Percentiles rank a stretch among this genome's conserved stretches.
phyloP scores from a whole-genome alignment of 2,113 vertebrate species.

The Smithornis capensis region DNA sequence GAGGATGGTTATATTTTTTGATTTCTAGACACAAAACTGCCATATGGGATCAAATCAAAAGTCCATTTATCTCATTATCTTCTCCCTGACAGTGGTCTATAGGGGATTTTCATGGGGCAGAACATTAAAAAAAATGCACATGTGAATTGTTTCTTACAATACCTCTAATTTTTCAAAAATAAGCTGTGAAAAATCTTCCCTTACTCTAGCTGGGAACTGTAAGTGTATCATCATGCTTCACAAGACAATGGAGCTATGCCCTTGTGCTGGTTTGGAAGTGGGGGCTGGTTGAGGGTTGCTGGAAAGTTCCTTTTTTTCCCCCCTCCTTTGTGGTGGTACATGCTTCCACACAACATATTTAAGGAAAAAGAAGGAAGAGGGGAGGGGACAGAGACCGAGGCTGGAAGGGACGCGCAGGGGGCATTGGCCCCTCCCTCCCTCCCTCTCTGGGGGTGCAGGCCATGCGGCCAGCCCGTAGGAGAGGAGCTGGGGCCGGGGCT shows the following conservation, averaged over 20 bases:
- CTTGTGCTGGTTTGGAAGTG: no score
- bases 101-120: not conserved
- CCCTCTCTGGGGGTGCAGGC: no score
- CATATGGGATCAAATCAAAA: not conserved
- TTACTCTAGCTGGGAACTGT: not conserved
- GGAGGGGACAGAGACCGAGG: no score
- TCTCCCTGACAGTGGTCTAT: not conserved
- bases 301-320: no score
- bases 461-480: no score
- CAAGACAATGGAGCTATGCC: not conserved
- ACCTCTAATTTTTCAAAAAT: not conserved
- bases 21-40: not conserved
- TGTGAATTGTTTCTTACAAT: not conserved
- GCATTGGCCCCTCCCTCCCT: no score
- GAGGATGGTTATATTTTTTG: not conserved
- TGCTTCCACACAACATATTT: no score
- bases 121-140: not conserved
- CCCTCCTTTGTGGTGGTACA: no score
- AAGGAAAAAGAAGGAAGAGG: no score
- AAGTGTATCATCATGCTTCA: not conserved
- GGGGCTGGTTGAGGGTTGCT: no score
- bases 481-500: no score
- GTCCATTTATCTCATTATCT: not conserved
- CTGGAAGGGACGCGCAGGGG: no score
- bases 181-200: not conserved